Evolutionary conservation across 2,888 invertebrate genomes (phyloP).

Genomic region (Pocota personata): DNA sequence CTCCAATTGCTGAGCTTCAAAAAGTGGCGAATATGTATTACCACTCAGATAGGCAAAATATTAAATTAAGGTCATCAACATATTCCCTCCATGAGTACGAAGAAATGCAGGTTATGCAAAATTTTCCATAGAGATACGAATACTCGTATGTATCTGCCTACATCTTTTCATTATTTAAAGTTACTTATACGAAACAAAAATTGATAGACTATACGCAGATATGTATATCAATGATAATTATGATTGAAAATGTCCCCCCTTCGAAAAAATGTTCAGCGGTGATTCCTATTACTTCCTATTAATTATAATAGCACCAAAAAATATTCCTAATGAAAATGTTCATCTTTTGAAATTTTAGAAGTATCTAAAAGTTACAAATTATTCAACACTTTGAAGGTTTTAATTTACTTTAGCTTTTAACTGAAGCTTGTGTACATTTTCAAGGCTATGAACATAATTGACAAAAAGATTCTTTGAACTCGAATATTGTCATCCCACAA

Average conservation of each 20-base stretch:
- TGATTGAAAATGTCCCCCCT: background rate
- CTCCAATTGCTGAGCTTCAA: too few species aligned
- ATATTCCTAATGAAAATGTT: background rate
- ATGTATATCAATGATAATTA: background rate
- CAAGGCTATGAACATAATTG: background rate
- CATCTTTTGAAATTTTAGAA: background rate
- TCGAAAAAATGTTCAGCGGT: background rate
- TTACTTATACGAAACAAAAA: background rate
- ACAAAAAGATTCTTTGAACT: slow-evolving; percentile 5
- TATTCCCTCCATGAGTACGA: too few species aligned
- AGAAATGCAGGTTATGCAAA: too few species aligned
- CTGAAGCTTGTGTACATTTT: background rate
- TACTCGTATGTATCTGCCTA: too few species aligned
- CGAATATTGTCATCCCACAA: background rate
- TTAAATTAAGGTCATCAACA: too few species aligned
- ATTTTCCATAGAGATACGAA: too few species aligned
- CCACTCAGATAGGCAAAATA: too few species aligned
- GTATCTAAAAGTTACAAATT: background rate
- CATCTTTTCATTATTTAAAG: background rate
- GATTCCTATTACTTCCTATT: background rate
- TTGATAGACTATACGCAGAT: too few species aligned
- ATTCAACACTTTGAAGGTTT: slow-evolving; percentile 4
- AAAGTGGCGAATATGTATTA: too few species aligned
- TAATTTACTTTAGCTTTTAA: background rate
- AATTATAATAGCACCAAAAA: background rate